These are phyloP conservation scores for Petrocephalus sullivani DNA, from an alignment of 2,797 vertebrate species.

Conservation along the genomic window DNA sequence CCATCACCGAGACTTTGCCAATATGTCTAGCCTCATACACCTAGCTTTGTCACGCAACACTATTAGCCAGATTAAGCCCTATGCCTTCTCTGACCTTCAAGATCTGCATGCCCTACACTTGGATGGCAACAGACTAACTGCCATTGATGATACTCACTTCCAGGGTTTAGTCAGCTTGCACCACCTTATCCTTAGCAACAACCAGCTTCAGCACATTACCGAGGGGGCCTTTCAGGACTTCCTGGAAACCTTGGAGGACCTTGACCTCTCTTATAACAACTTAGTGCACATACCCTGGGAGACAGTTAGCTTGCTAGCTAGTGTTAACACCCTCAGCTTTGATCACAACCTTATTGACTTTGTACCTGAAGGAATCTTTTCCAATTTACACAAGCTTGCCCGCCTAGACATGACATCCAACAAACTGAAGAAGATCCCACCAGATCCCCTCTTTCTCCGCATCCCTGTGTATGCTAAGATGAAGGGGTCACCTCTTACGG, in stretches of 20 bases:
- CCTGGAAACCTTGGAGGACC: conserved; percentile 76
- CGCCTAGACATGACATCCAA: conserved; percentile 89
- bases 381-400: conserved; percentile 83
- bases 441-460: conserved; percentile 79
- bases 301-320: conserved; percentile 71
- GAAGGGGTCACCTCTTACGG: conserved; percentile 72
- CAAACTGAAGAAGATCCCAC: conserved; percentile 86
- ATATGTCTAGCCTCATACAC: conserved; percentile 87
- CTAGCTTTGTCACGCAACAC: conserved; percentile 84
- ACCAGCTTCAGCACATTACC: conserved; percentile 57
- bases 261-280: conserved; percentile 88
- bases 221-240: conserved; percentile 71
- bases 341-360: conserved; percentile 85
- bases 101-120: conserved; percentile 81
- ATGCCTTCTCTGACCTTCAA: conserved; percentile 77
- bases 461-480: conserved; percentile 79
- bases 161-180: conserved; percentile 77
- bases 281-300: conserved; percentile 82
- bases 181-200: conserved; percentile 60
- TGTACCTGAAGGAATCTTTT: conserved; percentile 81
- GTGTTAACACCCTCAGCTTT: conserved; percentile 79
- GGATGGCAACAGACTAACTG: conserved; percentile 79
- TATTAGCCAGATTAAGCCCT: conserved; percentile 78
- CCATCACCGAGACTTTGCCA: conserved; percentile 80
- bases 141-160: conserved; percentile 74